Base-by-base conservation (phyloP, 2,797 vertebrate genomes). In the Tachyglossus aculeatus region DNA sequence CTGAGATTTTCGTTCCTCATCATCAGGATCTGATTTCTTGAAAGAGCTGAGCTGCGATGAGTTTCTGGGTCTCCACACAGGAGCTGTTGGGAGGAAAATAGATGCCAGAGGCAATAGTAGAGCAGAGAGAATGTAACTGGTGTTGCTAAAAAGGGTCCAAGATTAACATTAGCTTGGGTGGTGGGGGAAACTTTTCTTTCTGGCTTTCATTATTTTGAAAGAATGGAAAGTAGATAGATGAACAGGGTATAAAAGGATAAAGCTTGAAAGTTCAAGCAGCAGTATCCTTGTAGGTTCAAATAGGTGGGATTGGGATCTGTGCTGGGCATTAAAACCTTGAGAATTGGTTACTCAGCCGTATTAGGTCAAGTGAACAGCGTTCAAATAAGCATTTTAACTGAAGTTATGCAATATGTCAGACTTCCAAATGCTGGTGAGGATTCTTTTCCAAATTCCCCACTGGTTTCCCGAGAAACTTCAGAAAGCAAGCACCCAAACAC, bases 381-480 rank as follows among this genome's bases (percentile, higher is more conserved):
- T 67, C 37, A 60, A 44, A 68, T 56, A 63, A n/a, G 8, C 48
- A 71, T 71, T 75, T 71, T 71, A 77, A 66, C 21, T 13, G 50
- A 34, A 73, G 41, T 82, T 70, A 38, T 43, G 33, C 62, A 67
- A 33, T n/a, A n/a, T 38, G 70, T 77, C 66, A 62, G 54, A 38
- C n/a, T 80, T 58, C 52, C 36, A 51, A 66, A 79, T 53, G 58
- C 27, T 70, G 70, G 78, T 62, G 75, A 15, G 32, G 32, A 12
- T 40, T 52, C 40, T 71, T 76, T 79, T 48, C 38, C 73, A 81
- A 80, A 81, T 66, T 40, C 18, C 39, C 12, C 59, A 33, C 43
- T 11, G 19, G 66, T 81, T 74, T 74, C 71, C 73, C 51, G 22
- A 80, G 73, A 74, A 85, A 85, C 65, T 55, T 67, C 34, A 69